A percentile compares a stretch with the other conserved stretches of the same genome.
phyloP scores from a whole-genome alignment of 1,140 invertebrate species.

The Triops cancriformis region DNA sequence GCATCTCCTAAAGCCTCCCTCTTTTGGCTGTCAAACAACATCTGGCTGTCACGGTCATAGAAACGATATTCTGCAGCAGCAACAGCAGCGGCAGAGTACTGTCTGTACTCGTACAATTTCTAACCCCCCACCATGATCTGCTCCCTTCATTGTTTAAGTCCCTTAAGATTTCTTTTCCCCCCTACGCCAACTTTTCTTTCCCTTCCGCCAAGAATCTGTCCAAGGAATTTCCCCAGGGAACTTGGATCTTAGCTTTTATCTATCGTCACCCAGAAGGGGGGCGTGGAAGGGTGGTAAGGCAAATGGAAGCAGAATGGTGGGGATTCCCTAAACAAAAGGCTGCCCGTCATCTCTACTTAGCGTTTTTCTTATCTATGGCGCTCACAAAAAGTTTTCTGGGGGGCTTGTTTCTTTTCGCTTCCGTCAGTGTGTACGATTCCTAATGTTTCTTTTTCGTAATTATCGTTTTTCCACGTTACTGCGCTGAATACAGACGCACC shows the following conservation, averaged over 20 bases:
- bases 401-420: conserved; percentile 19
- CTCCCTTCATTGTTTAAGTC: neutral
- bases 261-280: conserved; percentile 5
- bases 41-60: neutral
- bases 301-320: neutral
- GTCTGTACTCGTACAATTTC: neutral
- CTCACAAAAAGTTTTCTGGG: neutral
- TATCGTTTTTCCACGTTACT: too few species aligned
- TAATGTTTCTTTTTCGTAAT: too few species aligned
- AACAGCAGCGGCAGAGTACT: neutral
- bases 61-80: neutral
- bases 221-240: neutral
- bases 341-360: neutral
- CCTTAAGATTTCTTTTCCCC: neutral
- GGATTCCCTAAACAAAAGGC: neutral
- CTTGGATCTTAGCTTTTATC: neutral
- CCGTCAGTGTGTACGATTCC: too few species aligned
- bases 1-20: neutral
- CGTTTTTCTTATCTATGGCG: neutral
- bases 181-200: too few species aligned
- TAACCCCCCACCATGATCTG: neutral
- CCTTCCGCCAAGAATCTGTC: neutral
- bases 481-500: conserved; percentile 54
- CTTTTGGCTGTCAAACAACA: neutral
- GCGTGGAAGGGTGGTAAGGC: neutral